Evolutionary conservation across 2,888 invertebrate genomes (phyloP).

Genomic region (Chaetoderma sp.): DNA sequence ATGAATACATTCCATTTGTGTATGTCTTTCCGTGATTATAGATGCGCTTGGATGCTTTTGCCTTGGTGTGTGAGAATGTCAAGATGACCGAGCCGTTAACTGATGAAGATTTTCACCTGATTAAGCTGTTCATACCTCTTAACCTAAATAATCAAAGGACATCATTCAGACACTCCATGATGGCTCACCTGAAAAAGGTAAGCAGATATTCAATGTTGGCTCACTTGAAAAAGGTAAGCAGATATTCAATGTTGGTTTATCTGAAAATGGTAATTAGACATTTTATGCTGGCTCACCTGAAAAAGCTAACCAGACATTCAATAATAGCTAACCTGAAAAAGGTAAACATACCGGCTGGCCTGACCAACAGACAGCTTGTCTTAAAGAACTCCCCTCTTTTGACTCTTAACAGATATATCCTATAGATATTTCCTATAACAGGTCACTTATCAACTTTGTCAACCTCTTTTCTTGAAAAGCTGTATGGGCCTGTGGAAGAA

Average conservation of each 20-base stretch:
- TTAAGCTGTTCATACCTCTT: constrained; percentile 76
- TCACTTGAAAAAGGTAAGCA: background rate
- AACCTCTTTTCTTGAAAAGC: too few species aligned
- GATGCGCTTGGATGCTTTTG: constrained; percentile 79
- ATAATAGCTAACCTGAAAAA: background rate
- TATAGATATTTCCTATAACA: too few species aligned
- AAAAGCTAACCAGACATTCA: background rate
- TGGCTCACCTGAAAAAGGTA: constrained; percentile 82
- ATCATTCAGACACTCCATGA: constrained; percentile 77
- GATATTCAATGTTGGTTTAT: background rate
- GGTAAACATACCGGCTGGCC: too few species aligned
- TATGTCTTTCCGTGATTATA: constrained; percentile 64
- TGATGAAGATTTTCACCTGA: constrained; percentile 75
- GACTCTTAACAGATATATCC: too few species aligned
- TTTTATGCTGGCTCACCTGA: background rate
- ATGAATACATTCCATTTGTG: too few species aligned
- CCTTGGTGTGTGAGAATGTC: constrained; percentile 79
- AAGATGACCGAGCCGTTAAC: constrained; percentile 79
- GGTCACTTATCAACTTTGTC: too few species aligned
- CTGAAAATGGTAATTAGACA: background rate
- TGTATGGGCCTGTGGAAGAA: too few species aligned
- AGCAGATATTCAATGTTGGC: constrained; percentile 6
- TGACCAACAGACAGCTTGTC: too few species aligned
- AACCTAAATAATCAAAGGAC: constrained; percentile 80
- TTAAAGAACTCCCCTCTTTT: too few species aligned